Evolutionary conservation across 2,888 invertebrate genomes (phyloP).

Genomic region (Acrobasis repandana): DNA sequence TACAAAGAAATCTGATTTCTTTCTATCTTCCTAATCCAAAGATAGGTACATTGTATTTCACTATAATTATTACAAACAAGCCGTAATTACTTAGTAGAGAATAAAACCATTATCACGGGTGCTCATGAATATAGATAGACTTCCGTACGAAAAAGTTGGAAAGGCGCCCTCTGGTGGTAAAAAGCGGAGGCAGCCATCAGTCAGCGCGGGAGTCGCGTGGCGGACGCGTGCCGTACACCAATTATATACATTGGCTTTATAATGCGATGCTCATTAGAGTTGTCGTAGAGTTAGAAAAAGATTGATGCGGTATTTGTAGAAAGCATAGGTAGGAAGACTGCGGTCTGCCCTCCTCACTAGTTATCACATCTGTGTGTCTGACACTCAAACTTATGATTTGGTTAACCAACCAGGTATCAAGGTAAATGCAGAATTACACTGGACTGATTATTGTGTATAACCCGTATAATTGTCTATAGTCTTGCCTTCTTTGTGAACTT

Average conservation of each 20-base stretch:
- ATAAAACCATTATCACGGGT: conserved; percentile 20
- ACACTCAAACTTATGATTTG: too few species aligned
- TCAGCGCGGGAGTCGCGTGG: conserved; percentile 61
- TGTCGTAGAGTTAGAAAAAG: conserved; percentile 25
- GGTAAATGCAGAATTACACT: too few species aligned
- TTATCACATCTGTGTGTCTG: too few species aligned
- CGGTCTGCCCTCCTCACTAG: too few species aligned
- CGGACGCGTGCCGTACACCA: conserved; percentile 68
- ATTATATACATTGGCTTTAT: conserved; percentile 72
- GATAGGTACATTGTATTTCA: background rate
- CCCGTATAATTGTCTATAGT: too few species aligned
- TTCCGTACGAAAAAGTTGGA: conserved; percentile 34
- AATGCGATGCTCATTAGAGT: conserved; percentile 73
- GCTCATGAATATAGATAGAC: conserved; percentile 34
- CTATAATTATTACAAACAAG: conserved; percentile 16
- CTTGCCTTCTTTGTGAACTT: too few species aligned
- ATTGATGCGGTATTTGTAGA: conserved; percentile 29
- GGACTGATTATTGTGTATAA: too few species aligned
- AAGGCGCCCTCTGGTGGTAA: conserved; percentile 23
- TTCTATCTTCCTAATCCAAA: background rate
- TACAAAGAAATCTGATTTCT: background rate
- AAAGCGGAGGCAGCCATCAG: conserved; percentile 26
- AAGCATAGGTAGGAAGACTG: too few species aligned
- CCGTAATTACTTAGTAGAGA: conserved; percentile 15
- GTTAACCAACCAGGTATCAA: too few species aligned